phyloP scores from a whole-genome alignment of 2,797 vertebrate species.

The Rhinella marina region DNA sequence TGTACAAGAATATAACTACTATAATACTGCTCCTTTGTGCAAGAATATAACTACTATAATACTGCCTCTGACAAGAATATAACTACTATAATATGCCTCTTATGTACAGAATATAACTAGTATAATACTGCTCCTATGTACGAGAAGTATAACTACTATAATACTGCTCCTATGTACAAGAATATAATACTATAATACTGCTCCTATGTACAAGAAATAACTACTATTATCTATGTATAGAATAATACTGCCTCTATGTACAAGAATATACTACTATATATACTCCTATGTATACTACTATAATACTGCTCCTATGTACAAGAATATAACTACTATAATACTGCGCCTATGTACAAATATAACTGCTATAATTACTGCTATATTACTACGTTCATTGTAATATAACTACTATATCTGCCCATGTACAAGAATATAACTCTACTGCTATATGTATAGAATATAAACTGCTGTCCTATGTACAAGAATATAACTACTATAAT shows the following conservation, averaged over 20 bases:
- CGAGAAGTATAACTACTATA: too few species aligned
- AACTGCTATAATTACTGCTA: not conserved
- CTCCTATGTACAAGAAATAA: constrained; percentile 8
- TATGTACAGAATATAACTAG: not conserved
- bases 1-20: too few species aligned
- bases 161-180: not conserved
- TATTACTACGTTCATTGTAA: not conserved
- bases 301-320: not conserved
- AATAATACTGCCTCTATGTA: not conserved
- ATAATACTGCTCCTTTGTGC: too few species aligned
- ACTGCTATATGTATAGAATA: too few species aligned
- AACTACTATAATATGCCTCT: too few species aligned
- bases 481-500: constrained; percentile 20
- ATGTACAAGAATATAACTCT: not conserved
- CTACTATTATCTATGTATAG: too few species aligned
- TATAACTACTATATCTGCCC: constrained; percentile 1
- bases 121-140: not conserved
- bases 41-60: too few species aligned
- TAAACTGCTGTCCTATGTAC: not conserved
- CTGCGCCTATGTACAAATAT: not conserved
- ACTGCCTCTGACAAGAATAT: too few species aligned
- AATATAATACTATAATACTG: constrained; percentile 3
- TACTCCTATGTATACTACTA: not conserved
- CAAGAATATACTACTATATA: constrained; percentile 12
- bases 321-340: constrained; percentile 8